These are phyloP conservation scores for Melanotaenia nigrans DNA, from an alignment of 2,797 vertebrate genomes.

Conservation along the genomic window DNA sequence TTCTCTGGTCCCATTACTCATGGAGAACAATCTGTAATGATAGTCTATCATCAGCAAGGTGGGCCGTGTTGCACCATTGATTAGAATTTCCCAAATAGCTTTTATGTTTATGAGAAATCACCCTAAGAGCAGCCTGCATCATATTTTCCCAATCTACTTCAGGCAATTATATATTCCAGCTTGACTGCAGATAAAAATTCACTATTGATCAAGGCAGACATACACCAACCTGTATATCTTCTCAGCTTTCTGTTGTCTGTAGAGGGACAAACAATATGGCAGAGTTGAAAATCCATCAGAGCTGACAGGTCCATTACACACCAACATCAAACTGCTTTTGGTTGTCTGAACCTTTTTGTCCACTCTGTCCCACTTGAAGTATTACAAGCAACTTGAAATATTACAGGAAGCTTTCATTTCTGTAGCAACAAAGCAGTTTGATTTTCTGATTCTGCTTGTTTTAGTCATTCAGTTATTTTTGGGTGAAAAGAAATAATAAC, in stretches of 20 bases:
- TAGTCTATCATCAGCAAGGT: conserved; percentile 80
- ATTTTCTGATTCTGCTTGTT: conserved; percentile 26
- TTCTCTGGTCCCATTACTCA: conserved; percentile 80
- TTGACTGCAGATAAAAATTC: conserved; percentile 66
- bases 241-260: conserved; percentile 71
- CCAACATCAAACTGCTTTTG: conserved; percentile 73
- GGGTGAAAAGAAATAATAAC: conserved; percentile 1
- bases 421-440: conserved; percentile 17
- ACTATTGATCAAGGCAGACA: conserved; percentile 74
- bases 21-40: conserved; percentile 82
- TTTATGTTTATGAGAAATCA: conserved; percentile 84
- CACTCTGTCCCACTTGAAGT: conserved; percentile 66
- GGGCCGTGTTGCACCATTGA: conserved; percentile 81
- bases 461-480: neutral
- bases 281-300: conserved; percentile 78
- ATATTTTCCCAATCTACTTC: conserved; percentile 61
- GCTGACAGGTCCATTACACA: conserved; percentile 78
- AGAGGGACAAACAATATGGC: conserved; percentile 67
- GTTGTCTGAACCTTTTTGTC: conserved; percentile 66
- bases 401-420: conserved; percentile 35
- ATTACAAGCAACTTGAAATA: conserved; percentile 66
- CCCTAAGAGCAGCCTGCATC: conserved; percentile 74
- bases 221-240: conserved; percentile 49
- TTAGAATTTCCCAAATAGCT: conserved; percentile 81
- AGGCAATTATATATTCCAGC: conserved; percentile 74